Conservation (phyloP, 2,113 vertebrate genomes). For the Puma concolor region DNA sequence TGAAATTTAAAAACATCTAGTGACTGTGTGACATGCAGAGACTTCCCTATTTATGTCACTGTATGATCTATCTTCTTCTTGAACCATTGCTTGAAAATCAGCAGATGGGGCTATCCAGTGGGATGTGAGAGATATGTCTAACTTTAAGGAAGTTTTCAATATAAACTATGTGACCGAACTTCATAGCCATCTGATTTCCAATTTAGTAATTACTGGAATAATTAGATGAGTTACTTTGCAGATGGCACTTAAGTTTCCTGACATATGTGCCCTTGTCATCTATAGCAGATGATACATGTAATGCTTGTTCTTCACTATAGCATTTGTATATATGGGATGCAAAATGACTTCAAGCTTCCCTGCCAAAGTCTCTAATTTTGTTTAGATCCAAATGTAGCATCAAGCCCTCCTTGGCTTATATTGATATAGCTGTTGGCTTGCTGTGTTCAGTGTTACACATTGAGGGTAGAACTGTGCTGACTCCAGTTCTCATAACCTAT, state of each 20-base stretch:
- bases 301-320: conserved; percentile 80
- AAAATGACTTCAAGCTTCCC: conserved; percentile 80
- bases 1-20: conserved; percentile 63
- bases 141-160: conserved; percentile 77
- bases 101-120: conserved; percentile 61
- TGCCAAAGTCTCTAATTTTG: conserved; percentile 79
- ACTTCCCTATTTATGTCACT: conserved; percentile 49
- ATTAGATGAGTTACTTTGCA: conserved; percentile 71
- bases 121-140: conserved; percentile 67
- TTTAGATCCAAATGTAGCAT: conserved; percentile 64
- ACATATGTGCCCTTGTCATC: conserved; percentile 80
- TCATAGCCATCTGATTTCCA: conserved; percentile 78
- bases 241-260: conserved; percentile 77
- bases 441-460: not conserved
- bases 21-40: conserved; percentile 25
- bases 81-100: conserved; percentile 66
- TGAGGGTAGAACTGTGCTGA: not conserved
- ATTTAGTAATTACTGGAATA: conserved; percentile 84
- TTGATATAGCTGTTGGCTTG: not conserved
- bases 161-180: conserved; percentile 78
- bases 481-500: not conserved
- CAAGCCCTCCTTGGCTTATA: conserved; percentile 46
- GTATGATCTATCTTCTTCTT: conserved; percentile 54
- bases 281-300: conserved; percentile 77
- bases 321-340: conserved; percentile 79